These are phyloP conservation scores for Timema cristinae DNA, from an alignment of 2,888 invertebrate genomes.

Conservation along the genomic window DNA sequence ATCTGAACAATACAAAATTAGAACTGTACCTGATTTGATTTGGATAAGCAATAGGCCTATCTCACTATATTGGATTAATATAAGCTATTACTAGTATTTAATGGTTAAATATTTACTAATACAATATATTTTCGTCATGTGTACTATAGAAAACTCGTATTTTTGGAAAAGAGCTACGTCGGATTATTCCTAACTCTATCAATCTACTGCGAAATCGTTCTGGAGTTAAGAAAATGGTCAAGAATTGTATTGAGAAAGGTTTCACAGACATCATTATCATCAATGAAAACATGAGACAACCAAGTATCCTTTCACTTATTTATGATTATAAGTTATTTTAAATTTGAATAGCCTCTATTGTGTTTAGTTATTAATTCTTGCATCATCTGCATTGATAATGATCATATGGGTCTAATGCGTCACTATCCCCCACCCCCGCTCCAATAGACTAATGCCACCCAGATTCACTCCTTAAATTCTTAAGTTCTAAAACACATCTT, in stretches of 20 bases:
- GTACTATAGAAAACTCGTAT: conserved; percentile 69
- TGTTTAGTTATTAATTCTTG: too few species aligned
- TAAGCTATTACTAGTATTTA: background rate
- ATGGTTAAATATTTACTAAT: background rate
- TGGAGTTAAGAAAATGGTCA: conserved; percentile 88
- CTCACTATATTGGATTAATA: background rate
- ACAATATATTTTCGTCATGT: conserved; percentile 8
- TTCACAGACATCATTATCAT: conserved; percentile 88
- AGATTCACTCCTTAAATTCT: too few species aligned
- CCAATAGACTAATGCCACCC: too few species aligned
- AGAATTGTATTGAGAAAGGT: conserved; percentile 72
- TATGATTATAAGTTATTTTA: too few species aligned
- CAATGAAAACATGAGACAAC: conserved; percentile 89
- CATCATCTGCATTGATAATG: too few species aligned
- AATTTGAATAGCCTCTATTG: too few species aligned
- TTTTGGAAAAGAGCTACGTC: conserved; percentile 86
- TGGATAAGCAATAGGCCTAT: background rate
- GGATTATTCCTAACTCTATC: conserved; percentile 89
- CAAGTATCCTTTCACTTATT: conserved; percentile 62
- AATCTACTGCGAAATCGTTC: conserved; percentile 83
- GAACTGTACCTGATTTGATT: background rate
- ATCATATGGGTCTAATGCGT: too few species aligned
- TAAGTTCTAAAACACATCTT: too few species aligned
- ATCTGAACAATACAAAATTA: too few species aligned
- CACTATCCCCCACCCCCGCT: too few species aligned